phyloP scores from a whole-genome alignment of 2,113 vertebrate genomes.

The Cochlearius cochlearius region DNA sequence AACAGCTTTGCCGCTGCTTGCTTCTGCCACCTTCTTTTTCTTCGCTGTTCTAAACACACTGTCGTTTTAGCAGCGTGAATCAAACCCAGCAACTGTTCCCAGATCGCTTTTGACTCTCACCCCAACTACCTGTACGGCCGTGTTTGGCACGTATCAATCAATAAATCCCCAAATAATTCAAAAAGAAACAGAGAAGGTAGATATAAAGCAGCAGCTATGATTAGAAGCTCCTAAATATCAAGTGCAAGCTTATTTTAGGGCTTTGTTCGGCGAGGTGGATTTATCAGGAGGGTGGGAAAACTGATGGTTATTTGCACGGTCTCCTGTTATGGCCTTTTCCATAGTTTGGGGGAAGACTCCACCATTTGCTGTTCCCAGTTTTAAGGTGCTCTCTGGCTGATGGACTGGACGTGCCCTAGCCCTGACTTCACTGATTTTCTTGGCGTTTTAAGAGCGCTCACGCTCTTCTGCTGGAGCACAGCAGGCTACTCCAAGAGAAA shows the following conservation, averaged over 20 bases:
- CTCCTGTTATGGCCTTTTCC: background rate
- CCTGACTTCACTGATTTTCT: constrained; percentile 37
- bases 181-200: background rate
- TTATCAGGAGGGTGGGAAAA: background rate
- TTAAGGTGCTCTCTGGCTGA: constrained; percentile 26
- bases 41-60: background rate
- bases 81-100: background rate
- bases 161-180: background rate
- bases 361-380: background rate
- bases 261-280: background rate
- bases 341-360: background rate
- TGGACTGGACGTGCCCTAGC: background rate
- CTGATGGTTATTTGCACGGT: background rate
- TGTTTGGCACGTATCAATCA: background rate
- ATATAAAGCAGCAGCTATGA: background rate
- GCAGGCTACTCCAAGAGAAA: background rate
- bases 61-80: background rate
- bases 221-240: background rate
- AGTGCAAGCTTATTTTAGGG: background rate
- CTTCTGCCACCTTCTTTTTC: background rate
- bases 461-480: background rate
- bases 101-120: background rate
- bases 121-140: background rate
- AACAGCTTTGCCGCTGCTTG: background rate
- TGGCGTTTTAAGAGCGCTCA: background rate